Evolutionary conservation across 2,113 vertebrate species (phyloP).

Genomic region (Chunga burmeisteri): DNA sequence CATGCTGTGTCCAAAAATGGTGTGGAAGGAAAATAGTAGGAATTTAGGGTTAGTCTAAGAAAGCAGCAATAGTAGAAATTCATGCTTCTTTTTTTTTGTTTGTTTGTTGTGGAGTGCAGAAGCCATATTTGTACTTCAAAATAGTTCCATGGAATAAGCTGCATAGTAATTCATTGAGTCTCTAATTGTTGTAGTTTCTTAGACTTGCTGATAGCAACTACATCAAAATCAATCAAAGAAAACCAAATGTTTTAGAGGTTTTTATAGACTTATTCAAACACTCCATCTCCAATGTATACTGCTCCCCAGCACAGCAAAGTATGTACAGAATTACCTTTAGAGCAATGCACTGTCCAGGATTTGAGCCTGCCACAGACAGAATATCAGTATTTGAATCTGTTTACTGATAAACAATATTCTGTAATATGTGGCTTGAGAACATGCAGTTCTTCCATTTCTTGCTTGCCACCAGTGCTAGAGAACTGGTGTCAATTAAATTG

Average conservation of each 20-base stretch:
- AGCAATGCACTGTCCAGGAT: background rate
- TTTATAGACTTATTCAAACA: background rate
- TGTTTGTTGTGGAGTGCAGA: background rate
- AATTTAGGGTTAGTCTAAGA: background rate
- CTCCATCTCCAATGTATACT: background rate
- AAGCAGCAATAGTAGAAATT: background rate
- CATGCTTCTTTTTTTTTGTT: background rate
- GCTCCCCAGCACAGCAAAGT: background rate
- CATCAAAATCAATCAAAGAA: background rate
- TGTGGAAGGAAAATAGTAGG: background rate
- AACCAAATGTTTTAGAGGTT: background rate
- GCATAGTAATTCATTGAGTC: background rate
- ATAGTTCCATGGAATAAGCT: background rate
- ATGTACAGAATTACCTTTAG: background rate
- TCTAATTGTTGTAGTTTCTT: background rate
- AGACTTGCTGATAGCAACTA: background rate
- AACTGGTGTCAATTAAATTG: constrained; percentile 24
- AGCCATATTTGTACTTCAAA: background rate
- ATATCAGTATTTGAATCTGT: background rate
- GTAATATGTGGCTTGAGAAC: background rate
- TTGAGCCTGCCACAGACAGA: background rate
- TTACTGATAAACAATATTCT: constrained; percentile 31
- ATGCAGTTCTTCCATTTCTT: background rate
- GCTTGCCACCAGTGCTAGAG: background rate
- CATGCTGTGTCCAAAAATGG: background rate